Conservation (phyloP, 2,113 vertebrate species). For the Oxygymnocypris stewartii region DNA sequence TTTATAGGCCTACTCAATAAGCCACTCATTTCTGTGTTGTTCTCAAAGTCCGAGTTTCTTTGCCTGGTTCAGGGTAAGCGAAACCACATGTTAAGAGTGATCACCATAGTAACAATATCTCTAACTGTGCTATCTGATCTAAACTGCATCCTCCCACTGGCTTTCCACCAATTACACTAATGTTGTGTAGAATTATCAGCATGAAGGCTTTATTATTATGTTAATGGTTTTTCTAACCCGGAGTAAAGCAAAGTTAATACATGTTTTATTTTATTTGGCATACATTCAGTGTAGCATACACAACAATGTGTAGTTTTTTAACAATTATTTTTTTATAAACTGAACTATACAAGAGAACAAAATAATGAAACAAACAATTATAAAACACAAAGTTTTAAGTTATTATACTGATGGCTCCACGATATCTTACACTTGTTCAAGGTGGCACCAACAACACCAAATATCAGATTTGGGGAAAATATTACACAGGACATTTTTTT, state of each 20-base stretch:
- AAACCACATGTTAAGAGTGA: conserved; percentile 17
- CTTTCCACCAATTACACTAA: conserved; percentile 19
- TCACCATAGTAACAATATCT: conserved; percentile 28
- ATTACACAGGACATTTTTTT: not conserved
- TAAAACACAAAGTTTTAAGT: not conserved
- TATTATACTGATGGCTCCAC: conserved; percentile 10
- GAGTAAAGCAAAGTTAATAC: not conserved
- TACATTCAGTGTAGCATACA: conserved; percentile 52
- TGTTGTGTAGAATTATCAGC: not conserved
- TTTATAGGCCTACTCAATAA: not conserved
- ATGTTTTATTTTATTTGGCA: conserved; percentile 48
- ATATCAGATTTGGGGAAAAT: not conserved
- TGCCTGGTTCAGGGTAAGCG: not conserved
- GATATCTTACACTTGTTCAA: conserved; percentile 11
- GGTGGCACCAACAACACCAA: conserved; percentile 2
- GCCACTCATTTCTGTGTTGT: not conserved
- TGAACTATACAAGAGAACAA: conserved; percentile 29
- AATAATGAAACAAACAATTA: not conserved
- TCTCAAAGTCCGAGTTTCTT: conserved; percentile 3
- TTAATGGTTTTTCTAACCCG: not conserved
- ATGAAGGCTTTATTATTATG: not conserved
- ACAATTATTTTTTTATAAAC: conserved; percentile 37
- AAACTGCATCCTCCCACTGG: conserved; percentile 14
- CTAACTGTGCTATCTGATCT: conserved; percentile 22
- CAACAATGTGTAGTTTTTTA: conserved; percentile 47